These are phyloP conservation scores for Vandiemenella viatica DNA, from an alignment of 2,888 invertebrate species.

Conservation along the genomic window DNA sequence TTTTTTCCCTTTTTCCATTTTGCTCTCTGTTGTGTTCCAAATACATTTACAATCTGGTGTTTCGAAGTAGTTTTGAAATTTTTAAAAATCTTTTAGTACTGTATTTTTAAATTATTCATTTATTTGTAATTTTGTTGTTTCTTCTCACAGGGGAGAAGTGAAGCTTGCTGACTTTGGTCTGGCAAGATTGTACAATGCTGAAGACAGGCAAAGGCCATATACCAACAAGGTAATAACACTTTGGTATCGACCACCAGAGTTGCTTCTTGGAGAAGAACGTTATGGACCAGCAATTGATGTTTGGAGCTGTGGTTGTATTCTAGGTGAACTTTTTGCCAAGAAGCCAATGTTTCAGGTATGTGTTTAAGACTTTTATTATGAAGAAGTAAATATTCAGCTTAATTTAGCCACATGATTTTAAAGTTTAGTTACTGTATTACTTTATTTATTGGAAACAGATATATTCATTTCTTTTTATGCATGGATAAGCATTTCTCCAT, in stretches of 20 bases:
- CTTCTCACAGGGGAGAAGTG: conserved; percentile 75
- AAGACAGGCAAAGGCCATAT: conserved; percentile 87
- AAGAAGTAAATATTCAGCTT: no score
- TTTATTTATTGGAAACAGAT: no score
- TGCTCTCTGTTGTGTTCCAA: no score
- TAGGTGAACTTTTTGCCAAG: conserved; percentile 92
- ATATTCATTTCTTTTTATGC: no score
- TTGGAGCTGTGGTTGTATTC: conserved; percentile 98
- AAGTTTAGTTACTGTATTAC: no score
- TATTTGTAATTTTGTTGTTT: conserved; percentile 4
- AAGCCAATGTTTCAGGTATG: conserved; percentile 85
- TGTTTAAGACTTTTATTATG: neutral
- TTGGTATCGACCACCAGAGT: conserved; percentile 97
- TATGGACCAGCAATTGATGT: conserved; percentile 97
- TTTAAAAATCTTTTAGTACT: no score
- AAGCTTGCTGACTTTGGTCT: conserved; percentile 97
- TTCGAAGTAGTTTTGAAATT: no score
- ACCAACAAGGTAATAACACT: conserved; percentile 98
- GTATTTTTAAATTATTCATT: neutral
- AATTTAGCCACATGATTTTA: no score
- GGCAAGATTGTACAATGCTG: conserved; percentile 88
- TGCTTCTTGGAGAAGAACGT: conserved; percentile 88
- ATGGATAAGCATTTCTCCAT: no score
- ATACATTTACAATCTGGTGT: no score
- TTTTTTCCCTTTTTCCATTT: no score